Conservation (phyloP, 2,888 invertebrate species). For the Sphaeridia pumilis region DNA sequence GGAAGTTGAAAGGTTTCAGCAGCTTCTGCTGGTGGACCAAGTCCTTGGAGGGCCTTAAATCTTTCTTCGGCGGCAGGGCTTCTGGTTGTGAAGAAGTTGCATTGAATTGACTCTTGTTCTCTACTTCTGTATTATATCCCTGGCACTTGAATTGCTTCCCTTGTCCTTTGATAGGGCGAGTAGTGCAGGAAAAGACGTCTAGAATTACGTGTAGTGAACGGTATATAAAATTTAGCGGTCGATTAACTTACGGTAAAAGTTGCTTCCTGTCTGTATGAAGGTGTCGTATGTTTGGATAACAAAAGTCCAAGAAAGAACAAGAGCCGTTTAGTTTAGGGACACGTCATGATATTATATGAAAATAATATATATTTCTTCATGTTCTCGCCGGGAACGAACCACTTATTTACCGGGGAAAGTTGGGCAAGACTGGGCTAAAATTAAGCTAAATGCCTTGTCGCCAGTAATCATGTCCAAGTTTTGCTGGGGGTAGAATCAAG, state of each 20-base stretch:
- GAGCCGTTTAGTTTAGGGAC: not conserved
- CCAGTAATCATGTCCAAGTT: too few relatives aligned
- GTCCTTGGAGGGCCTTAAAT: too few relatives aligned
- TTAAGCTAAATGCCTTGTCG: too few relatives aligned
- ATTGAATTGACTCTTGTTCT: not conserved
- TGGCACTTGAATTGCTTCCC: not conserved
- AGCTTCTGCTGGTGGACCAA: not conserved
- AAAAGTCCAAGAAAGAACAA: not conserved
- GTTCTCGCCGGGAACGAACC: too few relatives aligned
- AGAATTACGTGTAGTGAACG: not conserved
- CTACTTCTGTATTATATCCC: not conserved
- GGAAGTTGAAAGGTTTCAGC: not conserved
- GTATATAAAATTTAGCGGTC: not conserved
- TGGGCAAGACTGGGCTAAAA: too few relatives aligned
- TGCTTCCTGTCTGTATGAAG: not conserved
- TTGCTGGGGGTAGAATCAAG: not conserved
- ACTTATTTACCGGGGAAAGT: too few relatives aligned
- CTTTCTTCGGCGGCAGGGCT: too few relatives aligned
- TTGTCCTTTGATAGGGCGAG: not conserved
- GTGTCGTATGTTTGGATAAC: not conserved
- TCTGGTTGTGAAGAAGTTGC: not conserved
- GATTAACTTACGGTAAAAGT: not conserved
- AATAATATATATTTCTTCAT: too few relatives aligned
- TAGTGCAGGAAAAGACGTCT: not conserved
- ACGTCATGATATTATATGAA: not conserved